phyloP scores from a whole-genome alignment of 2,797 vertebrate genomes.

The Natrix natrix region DNA sequence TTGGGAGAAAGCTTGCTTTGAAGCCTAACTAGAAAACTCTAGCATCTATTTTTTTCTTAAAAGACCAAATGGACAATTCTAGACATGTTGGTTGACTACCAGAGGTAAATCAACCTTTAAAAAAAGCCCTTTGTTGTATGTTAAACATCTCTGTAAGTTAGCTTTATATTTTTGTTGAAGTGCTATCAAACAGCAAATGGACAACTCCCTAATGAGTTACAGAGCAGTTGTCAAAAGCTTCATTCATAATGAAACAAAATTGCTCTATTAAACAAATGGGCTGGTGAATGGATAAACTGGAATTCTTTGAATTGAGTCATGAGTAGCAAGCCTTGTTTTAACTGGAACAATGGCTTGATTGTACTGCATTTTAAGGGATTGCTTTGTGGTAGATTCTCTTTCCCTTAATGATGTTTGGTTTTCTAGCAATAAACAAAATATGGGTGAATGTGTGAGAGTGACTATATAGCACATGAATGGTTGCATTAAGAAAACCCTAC shows the following conservation, averaged over 20 bases:
- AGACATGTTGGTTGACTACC: neutral
- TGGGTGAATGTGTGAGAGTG: neutral
- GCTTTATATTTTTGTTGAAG: neutral
- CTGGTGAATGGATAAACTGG: constrained; percentile 28
- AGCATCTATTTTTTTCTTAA: neutral
- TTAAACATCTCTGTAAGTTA: constrained; percentile 2
- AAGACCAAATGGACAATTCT: constrained; percentile 14
- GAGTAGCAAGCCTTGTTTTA: constrained; percentile 28
- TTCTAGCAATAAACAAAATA: neutral
- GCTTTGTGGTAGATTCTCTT: neutral
- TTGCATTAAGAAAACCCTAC: neutral
- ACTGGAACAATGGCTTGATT: constrained; percentile 6
- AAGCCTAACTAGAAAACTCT: neutral
- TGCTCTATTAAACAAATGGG: constrained; percentile 24
- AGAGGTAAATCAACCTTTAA: neutral
- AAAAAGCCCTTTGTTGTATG: constrained; percentile 3
- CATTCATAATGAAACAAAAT: constrained; percentile 26
- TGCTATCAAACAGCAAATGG: constrained; percentile 7
- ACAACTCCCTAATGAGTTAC: constrained; percentile 11
- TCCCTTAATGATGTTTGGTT: neutral
- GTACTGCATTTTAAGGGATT: neutral
- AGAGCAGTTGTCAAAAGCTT: neutral
- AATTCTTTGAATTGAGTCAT: constrained; percentile 35
- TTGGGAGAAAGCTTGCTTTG: constrained; percentile 3
- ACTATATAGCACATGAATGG: neutral